Base-by-base conservation (phyloP, 2,888 invertebrate genomes). In the Cremastinae sp. region DNA sequence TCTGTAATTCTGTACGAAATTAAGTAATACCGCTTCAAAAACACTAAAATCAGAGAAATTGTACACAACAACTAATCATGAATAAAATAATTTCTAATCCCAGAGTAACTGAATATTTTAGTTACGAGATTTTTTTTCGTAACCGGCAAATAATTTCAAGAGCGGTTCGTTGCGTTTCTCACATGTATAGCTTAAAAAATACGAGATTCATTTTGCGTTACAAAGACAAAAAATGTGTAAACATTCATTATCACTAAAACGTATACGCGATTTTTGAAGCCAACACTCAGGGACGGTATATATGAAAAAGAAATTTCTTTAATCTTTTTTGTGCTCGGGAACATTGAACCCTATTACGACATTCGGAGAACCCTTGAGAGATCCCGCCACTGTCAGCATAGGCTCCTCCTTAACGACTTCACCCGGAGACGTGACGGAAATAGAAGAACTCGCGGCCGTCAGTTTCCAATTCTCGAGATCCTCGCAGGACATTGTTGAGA, bases 291-390 rank as follows among this genome's bases (percentile, higher is more conserved):
- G 28, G 28, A 28, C 28, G 28, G 5, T 28, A 28, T 28, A 3
- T 28, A 5, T 5, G 5, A 45, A 16, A 3, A 9, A 59, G 1
- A 1, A 47, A 39, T 8, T 53, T 0, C 1, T 28, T 22, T 53
- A 74, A 43, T 70, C 55, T 14, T 61, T 65, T 16, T 82, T 80
- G 4, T 85, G 75, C n/a, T 82, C 79, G 51, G 84, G 79, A 28
- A 87, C 80, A 35, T 87, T 80, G 62, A 88, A 88, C n/a, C 88
- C 88, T 58, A 87, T 69, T 5, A 83, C 87, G 8, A 88, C 76
- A 45, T 83, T 83, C 1, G 85, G 80, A 43, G 73, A 82, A 47
- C 83, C 84, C 35, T 82, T 86, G 16, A 89, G 78, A 75, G 84
- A 88, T 22, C 83, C 78, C 2, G 89, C 89, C 4, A 88, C 68